Evolutionary conservation across 2,888 invertebrate species (phyloP).

Genomic region (Conomelus anceps): DNA sequence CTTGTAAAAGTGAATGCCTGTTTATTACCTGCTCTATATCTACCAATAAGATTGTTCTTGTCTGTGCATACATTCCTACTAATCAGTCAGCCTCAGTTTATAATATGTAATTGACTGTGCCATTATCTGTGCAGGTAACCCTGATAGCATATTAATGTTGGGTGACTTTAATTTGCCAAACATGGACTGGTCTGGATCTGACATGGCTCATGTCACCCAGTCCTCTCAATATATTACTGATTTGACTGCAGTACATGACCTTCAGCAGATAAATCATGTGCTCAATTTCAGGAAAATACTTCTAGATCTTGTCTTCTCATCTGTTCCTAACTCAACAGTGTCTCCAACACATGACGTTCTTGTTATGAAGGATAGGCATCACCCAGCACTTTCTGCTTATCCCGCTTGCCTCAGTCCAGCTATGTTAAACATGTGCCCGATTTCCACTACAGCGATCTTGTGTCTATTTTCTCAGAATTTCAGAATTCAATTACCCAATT

Average conservation of each 20-base stretch:
- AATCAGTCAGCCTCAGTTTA: background rate
- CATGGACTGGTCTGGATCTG: background rate
- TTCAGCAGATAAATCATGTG: background rate
- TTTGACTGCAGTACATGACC: background rate
- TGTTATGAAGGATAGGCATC: background rate
- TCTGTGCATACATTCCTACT: slow-evolving; percentile 1
- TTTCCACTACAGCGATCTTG: background rate
- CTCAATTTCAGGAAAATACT: background rate
- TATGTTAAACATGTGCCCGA: background rate
- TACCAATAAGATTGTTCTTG: background rate
- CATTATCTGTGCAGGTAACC: background rate
- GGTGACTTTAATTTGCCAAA: background rate
- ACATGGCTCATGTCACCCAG: background rate
- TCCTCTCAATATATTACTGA: background rate
- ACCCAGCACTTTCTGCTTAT: background rate
- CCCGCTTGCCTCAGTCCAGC: background rate
- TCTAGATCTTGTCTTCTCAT: background rate
- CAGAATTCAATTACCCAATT: background rate
- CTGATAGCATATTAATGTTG: background rate
- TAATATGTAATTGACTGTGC: background rate
- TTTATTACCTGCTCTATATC: background rate
- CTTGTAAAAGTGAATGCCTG: background rate
- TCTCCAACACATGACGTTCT: background rate
- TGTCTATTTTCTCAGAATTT: background rate
- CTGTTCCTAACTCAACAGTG: background rate